phyloP scores from a whole-genome alignment of 2,888 invertebrate genomes.

The Rhabditoides inermis region DNA sequence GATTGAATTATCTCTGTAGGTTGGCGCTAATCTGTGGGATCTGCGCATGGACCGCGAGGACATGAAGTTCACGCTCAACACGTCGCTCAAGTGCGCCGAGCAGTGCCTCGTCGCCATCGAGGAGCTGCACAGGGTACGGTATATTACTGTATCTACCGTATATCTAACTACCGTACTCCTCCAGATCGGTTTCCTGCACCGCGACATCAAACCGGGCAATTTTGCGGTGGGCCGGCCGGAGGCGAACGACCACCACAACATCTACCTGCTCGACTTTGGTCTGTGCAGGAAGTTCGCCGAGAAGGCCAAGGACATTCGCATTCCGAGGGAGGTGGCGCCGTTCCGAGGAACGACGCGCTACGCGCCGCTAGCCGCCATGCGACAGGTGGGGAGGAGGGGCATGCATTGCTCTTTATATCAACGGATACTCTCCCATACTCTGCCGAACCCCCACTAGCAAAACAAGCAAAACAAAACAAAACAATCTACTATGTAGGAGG shows the following conservation, averaged over 20 bases:
- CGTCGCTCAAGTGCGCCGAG: constrained; percentile 23
- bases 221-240: constrained; percentile 31
- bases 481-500: too few relatives aligned
- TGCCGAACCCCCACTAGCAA: too few relatives aligned
- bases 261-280: constrained; percentile 44
- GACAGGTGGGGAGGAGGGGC: too few relatives aligned
- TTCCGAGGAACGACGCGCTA: constrained; percentile 44
- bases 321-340: constrained; percentile 27
- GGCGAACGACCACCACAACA: constrained; percentile 25
- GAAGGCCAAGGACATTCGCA: constrained; percentile 30
- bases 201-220: constrained; percentile 37
- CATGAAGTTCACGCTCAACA: constrained; percentile 18
- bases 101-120: constrained; percentile 29
- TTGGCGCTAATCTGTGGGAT: constrained; percentile 42
- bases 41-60: constrained; percentile 23
- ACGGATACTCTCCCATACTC: too few relatives aligned
- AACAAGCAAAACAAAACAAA: too few relatives aligned
- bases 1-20: constrained; percentile 9
- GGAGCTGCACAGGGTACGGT: constrained; percentile 24
- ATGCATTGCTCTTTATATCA: too few relatives aligned
- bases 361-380: constrained; percentile 33
- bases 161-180: neutral
- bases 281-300: constrained; percentile 32
- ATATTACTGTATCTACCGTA: neutral
- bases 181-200: constrained; percentile 39